A percentile compares a stretch with the other conserved stretches of the same genome.
These are phyloP conservation scores for Drosophila bipectinata DNA, from an alignment of 1,140 invertebrate genomes.

Conservation along the genomic window DNA sequence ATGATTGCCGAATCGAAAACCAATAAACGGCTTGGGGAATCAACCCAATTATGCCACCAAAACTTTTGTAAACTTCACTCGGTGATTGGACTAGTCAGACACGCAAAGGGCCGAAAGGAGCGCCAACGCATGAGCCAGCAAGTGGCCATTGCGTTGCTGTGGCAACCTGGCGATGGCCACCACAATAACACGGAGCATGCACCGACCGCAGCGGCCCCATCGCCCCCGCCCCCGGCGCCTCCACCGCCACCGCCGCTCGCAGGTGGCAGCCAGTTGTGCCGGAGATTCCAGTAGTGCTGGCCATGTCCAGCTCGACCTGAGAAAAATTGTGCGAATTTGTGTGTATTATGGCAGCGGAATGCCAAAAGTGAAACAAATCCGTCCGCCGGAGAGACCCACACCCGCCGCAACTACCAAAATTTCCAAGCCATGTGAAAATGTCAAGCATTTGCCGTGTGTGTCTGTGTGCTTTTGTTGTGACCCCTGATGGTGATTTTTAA, in stretches of 20 bases:
- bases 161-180: conserved; percentile 65
- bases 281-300: conserved; percentile 66
- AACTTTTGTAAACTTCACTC: conserved; percentile 58
- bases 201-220: conserved; percentile 44
- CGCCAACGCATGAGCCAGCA: conserved; percentile 33
- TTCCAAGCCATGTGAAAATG: conserved; percentile 41
- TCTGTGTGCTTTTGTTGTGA: conserved; percentile 34
- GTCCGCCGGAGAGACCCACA: conserved; percentile 26
- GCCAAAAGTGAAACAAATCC: conserved; percentile 21
- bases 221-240: neutral
- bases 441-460: conserved; percentile 45
- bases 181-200: conserved; percentile 80
- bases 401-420: conserved; percentile 27
- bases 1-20: conserved; percentile 50
- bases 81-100: conserved; percentile 36
- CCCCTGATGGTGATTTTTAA: conserved; percentile 6
- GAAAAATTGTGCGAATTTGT: conserved; percentile 36
- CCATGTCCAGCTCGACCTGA: conserved; percentile 37
- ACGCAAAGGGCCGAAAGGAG: conserved; percentile 50
- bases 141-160: conserved; percentile 58
- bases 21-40: conserved; percentile 68
- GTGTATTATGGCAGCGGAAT: conserved; percentile 45
- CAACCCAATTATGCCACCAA: conserved; percentile 73
- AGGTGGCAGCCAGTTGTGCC: conserved; percentile 57
- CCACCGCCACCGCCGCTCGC: conserved; percentile 8